These are phyloP conservation scores for Champsocephalus esox DNA, from an alignment of 2,797 vertebrate genomes.

Conservation along the genomic window DNA sequence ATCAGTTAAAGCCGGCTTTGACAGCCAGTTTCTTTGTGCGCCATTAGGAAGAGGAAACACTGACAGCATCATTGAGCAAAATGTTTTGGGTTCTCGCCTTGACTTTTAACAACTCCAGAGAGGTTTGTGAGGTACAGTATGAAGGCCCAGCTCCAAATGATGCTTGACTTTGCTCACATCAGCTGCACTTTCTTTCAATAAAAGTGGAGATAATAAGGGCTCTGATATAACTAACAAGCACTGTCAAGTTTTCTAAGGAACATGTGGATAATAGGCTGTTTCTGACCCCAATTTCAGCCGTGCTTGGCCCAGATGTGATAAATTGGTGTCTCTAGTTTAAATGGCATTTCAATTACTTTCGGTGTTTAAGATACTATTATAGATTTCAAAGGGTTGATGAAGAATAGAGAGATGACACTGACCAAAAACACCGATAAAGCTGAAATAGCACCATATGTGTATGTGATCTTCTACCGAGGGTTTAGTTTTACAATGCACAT, in stretches of 20 bases:
- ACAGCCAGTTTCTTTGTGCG: slow-evolving; percentile 37
- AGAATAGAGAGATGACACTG: neutral
- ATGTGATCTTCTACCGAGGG: neutral
- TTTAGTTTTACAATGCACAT: slow-evolving; percentile 21
- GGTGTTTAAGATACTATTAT: slow-evolving; percentile 9
- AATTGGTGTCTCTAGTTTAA: slow-evolving; percentile 38
- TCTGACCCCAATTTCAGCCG: slow-evolving; percentile 37
- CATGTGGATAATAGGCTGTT: slow-evolving; percentile 48
- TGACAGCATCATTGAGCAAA: slow-evolving; percentile 43
- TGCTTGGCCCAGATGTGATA: slow-evolving; percentile 11
- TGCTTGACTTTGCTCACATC: slow-evolving; percentile 54
- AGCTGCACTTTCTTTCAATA: slow-evolving; percentile 34
- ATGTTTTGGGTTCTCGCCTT: slow-evolving; percentile 45
- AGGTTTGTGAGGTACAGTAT: slow-evolving; percentile 24
- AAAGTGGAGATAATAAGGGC: slow-evolving; percentile 42
- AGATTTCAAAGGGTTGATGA: slow-evolving; percentile 22
- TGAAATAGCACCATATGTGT: neutral
- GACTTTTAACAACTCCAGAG: slow-evolving; percentile 48
- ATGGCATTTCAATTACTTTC: slow-evolving; percentile 17
- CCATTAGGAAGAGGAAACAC: slow-evolving; percentile 47
- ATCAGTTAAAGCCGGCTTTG: slow-evolving; percentile 55
- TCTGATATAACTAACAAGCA: slow-evolving; percentile 48
- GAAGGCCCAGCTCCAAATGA: slow-evolving; percentile 54
- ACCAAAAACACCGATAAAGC: slow-evolving; percentile 9
- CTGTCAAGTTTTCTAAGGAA: slow-evolving; percentile 34